Conservation (phyloP, 2,113 vertebrate species). For the Psittacula cyanocephala region DNA sequence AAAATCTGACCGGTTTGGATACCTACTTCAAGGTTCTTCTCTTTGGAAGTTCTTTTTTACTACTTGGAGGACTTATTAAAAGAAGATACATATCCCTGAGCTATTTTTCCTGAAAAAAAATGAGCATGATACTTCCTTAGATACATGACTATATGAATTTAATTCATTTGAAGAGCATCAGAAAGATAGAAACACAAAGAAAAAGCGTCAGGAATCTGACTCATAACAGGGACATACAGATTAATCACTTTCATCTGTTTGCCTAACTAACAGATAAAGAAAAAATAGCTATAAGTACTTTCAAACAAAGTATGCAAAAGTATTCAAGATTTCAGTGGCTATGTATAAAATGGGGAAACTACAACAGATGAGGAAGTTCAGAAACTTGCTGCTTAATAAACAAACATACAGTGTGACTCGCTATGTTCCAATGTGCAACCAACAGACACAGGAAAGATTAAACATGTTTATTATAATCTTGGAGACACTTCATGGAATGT, state of each 20-base stretch:
- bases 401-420: not conserved
- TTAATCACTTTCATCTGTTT: not conserved
- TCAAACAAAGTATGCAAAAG: not conserved
- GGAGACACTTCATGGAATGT: not conserved
- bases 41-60: not conserved
- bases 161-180: constrained; percentile 11
- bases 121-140: not conserved
- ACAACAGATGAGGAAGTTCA: not conserved
- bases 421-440: not conserved
- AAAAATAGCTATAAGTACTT: not conserved
- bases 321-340: not conserved
- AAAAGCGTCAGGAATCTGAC: constrained; percentile 16
- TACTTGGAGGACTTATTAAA: constrained; percentile 9
- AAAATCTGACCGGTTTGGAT: not conserved
- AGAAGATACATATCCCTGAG: not conserved
- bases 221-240: not conserved
- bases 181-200: not conserved
- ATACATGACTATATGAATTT: not conserved
- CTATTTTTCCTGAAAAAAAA: not conserved
- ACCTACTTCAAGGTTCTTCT: not conserved
- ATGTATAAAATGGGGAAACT: not conserved
- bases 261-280: not conserved
- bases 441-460: not conserved
- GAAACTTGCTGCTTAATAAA: not conserved
- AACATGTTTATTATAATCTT: not conserved